Percentiles rank a stretch among this genome's conserved stretches.
phyloP scores from a whole-genome alignment of 2,888 invertebrate genomes.

The Helicoverpa assulta region DNA sequence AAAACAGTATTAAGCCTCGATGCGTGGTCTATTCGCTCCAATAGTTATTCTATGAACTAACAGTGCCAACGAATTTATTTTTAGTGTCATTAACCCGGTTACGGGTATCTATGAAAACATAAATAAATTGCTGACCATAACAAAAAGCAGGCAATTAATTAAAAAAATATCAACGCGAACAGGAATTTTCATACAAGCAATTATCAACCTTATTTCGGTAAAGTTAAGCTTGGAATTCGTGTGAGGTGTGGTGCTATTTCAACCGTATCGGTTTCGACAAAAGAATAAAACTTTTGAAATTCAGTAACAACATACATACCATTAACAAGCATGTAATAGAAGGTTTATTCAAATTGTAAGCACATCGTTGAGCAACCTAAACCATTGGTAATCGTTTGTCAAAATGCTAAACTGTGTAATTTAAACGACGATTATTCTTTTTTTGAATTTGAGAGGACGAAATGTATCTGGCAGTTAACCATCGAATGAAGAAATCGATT shows the following conservation, averaged over 20 bases:
- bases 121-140: slow-evolving; percentile 77
- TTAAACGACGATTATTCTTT: slow-evolving; percentile 9
- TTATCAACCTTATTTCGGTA: slow-evolving; percentile 36
- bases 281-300: slow-evolving; percentile 46
- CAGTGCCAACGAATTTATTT: slow-evolving; percentile 63
- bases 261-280: slow-evolving; percentile 59
- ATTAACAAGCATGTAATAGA: slow-evolving; percentile 50
- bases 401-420: slow-evolving; percentile 36
- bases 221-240: slow-evolving; percentile 36
- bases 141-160: slow-evolving; percentile 84
- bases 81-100: slow-evolving; percentile 78
- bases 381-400: slow-evolving; percentile 33
- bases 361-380: slow-evolving; percentile 37
- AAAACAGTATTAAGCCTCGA: slow-evolving; percentile 16
- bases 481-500: neutral
- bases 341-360: slow-evolving; percentile 42
- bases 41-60: slow-evolving; percentile 64
- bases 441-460: slow-evolving; percentile 14
- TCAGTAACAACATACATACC: slow-evolving; percentile 52
- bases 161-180: slow-evolving; percentile 72
- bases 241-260: slow-evolving; percentile 31
- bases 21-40: slow-evolving; percentile 52
- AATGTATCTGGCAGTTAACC: slow-evolving; percentile 5
- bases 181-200: slow-evolving; percentile 19
- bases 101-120: slow-evolving; percentile 78